Base-by-base conservation (phyloP, 2,888 invertebrate species). In the Drosophila paucipuncta region DNA sequence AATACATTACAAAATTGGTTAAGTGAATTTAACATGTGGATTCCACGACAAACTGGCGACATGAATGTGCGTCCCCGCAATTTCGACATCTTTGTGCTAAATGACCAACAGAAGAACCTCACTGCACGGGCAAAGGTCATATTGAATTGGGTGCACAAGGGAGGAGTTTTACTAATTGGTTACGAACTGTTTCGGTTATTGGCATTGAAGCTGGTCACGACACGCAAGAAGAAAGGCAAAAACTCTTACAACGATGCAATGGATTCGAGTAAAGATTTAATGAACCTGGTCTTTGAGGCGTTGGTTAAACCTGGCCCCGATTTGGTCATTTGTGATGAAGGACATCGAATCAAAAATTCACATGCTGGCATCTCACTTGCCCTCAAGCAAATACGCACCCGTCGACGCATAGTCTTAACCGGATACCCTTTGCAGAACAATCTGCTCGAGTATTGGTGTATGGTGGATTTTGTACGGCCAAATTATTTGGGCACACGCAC, bases 371-470 rank as follows among this genome's bases (percentile, higher is more conserved):
- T 99, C 85, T 98, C 99, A 0, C 96, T 97, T 92, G 98, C 99
- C 0, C 94, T 99, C 49, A 99, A 99, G 92, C 97, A 98, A 91
- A 98, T 99, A 94, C 95, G 97, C 84, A 99, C 99, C 0, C 97
- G 98, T 91, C 95, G 99, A 22, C 95, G 99, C 76, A 96, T 99
- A 22, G 99, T 99, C 0, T 94, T 99, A 35, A 99, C 99, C 4
- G 99, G 99, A 4, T 99, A 99, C 94, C 99, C 99, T 0, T 94
- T 99, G 16, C 99, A 99, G 94, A 99, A 99, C 93, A 99, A 99
- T 93, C 94, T 99, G 25, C 94, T 98, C 66, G 98, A 98, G 92
- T 99, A 99, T 93, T 99, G 98, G 98, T 99, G 99, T 92, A 99
- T 99, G 99, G 99, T 99, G 0, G 99, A 99, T 92, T 99, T 99